Evolutionary conservation across 1,140 invertebrate species (phyloP).

Genomic region (Drosophila sucinea): DNA sequence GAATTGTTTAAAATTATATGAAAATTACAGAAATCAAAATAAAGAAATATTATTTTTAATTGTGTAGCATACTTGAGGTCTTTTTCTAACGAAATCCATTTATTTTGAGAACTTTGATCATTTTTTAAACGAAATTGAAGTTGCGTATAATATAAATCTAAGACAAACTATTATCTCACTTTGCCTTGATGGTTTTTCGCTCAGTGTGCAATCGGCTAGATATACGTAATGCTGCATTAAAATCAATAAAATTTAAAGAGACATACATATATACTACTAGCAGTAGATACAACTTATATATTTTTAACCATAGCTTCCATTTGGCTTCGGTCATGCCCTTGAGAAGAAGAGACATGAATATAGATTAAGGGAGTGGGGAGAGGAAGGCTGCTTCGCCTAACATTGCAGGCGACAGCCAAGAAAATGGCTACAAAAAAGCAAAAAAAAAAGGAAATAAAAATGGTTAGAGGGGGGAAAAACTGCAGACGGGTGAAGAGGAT

Average conservation of each 20-base stretch:
- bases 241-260: conserved; percentile 63
- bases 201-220: neutral
- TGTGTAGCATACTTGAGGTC: no score
- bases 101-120: no score
- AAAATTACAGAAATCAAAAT: neutral
- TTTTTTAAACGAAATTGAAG: no score
- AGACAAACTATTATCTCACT: no score
- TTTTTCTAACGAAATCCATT: no score
- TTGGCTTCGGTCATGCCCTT: conserved; percentile 65
- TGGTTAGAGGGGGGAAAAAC: neutral
- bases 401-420: conserved; percentile 42
- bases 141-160: no score
- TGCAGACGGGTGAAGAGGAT: neutral
- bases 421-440: conserved; percentile 50
- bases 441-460: conserved; percentile 1
- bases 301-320: conserved; percentile 58
- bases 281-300: conserved; percentile 23
- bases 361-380: conserved; percentile 10
- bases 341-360: conserved; percentile 42
- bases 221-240: conserved; percentile 39
- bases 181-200: no score
- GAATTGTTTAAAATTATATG: neutral
- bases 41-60: neutral
- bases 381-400: conserved; percentile 1
- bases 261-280: conserved; percentile 6